A percentile compares a stretch with the other conserved stretches of the same genome.
Conservation (phyloP, 35 echinoderm and acorn worm genomes). For the Chiridota heheva region DNA sequence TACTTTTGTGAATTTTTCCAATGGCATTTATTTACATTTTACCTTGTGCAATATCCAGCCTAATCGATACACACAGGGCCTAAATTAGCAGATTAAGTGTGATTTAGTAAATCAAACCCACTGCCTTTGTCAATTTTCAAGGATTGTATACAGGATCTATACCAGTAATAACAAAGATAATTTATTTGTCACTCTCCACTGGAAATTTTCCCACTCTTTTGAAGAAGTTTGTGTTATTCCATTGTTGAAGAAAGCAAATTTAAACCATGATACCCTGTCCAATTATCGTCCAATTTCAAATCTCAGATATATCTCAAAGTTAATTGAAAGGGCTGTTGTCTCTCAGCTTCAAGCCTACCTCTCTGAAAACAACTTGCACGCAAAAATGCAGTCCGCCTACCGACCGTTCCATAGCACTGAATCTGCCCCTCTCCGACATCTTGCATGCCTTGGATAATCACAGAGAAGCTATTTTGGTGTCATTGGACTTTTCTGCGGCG, state of each 20-base stretch:
- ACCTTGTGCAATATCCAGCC: too few relatives aligned
- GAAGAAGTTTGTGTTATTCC: slow-evolving; percentile 40
- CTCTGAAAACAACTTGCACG: slow-evolving; percentile 33
- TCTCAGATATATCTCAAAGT: slow-evolving; percentile 42
- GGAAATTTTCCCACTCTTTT: slow-evolving; percentile 26
- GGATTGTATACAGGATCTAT: background rate
- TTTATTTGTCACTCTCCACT: slow-evolving; percentile 30
- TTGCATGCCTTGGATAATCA: slow-evolving; percentile 41
- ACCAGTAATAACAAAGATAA: slow-evolving; percentile 28
- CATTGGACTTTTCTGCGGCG: slow-evolving; percentile 70
- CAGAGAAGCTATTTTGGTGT: slow-evolving; percentile 54
- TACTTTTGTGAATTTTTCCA: too few relatives aligned
- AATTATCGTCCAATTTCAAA: slow-evolving; percentile 65
- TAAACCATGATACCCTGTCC: slow-evolving; percentile 5
- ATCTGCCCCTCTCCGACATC: slow-evolving; percentile 66
- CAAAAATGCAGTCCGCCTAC: slow-evolving; percentile 30
- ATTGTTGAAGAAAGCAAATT: slow-evolving; percentile 48
- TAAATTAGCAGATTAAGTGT: too few relatives aligned
- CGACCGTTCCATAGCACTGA: slow-evolving; percentile 42
- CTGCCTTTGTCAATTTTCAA: background rate
- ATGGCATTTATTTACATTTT: too few relatives aligned
- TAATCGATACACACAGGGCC: too few relatives aligned
- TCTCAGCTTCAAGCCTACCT: slow-evolving; percentile 45
- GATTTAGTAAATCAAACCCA: too few relatives aligned
- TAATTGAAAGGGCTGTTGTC: slow-evolving; percentile 31